Conservation (phyloP, 1,140 invertebrate species). For the Pogonomyrmex californicus region DNA sequence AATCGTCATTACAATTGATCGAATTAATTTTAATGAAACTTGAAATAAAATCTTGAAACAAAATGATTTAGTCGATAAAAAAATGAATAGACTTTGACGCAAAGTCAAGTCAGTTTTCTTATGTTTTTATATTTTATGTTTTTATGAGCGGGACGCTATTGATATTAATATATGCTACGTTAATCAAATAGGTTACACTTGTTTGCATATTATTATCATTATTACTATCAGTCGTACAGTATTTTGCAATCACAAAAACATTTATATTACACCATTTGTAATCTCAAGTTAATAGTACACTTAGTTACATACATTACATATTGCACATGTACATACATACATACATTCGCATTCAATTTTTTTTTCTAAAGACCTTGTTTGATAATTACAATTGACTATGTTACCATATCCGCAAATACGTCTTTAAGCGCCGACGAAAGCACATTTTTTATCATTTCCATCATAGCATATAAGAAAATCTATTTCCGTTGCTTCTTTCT, state of each 20-base stretch:
- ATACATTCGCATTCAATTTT: background rate
- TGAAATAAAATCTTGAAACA: background rate
- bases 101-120: background rate
- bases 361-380: background rate
- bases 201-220: background rate
- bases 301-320: slow-evolving; percentile 25
- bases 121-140: background rate
- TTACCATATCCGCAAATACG: background rate
- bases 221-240: slow-evolving; percentile 50
- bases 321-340: background rate
- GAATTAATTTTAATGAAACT: no score
- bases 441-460: background rate
- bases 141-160: background rate
- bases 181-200: background rate
- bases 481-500: background rate
- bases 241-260: slow-evolving; percentile 31
- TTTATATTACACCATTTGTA: slow-evolving; percentile 43
- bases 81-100: background rate
- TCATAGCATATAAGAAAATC: slow-evolving; percentile 1
- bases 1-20: no score
- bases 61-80: background rate
- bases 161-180: background rate
- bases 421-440: slow-evolving; percentile 26
- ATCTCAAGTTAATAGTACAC: slow-evolving; percentile 38
- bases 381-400: slow-evolving; percentile 53